Evolutionary conservation across 2,113 vertebrate genomes (phyloP), one percentile per base, ranked within the genome.

Genomic region (Coturnix japonica): DNA sequence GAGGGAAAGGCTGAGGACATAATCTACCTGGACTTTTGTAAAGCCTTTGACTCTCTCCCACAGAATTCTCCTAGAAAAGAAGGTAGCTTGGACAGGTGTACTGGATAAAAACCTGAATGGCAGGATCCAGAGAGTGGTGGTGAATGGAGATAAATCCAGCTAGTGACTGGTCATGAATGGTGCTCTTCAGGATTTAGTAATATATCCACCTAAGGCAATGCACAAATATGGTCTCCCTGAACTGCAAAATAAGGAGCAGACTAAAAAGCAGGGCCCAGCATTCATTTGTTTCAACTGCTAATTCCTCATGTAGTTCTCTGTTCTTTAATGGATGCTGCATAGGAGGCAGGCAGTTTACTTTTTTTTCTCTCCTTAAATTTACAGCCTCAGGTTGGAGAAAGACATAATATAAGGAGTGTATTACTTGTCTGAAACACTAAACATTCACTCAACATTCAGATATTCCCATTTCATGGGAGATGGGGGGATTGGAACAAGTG

Each of bases 221-320:
- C 23, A 49, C 47, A 1, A 43, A 77, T 28, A 5, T 1, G 4
- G 4, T 3, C 7, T 8, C 16, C 13, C 13, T 31, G 26, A 56
- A 25, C 18, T 18, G 13, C 26, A 51, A 43, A 20, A 17, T 16
- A 64, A 69, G 22, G 26, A 66, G 26, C 4, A n/a, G 6, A n/a
- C 37, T 30, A 33, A 43, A 54, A 13, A 63, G 23, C 20, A 25
- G 28, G 88, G 13, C 37, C 25, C 26, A 60, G 35, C 26, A 54
- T 59, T 26, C 67, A 39, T 53, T 63, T 53, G 5, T 41, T 73
- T 59, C n/a, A 35, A 30, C 4, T 69, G 18, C 14, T 90, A 59
- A 33, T 37, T 82, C 54, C 41, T 49, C 69, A 44, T 22, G 11
- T 28, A 20, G 16, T 56, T 80, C 15, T 64, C 46, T 76, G 46